Evolutionary conservation across 2,797 vertebrate genomes (phyloP).

Genomic region (Merluccius polli): DNA sequence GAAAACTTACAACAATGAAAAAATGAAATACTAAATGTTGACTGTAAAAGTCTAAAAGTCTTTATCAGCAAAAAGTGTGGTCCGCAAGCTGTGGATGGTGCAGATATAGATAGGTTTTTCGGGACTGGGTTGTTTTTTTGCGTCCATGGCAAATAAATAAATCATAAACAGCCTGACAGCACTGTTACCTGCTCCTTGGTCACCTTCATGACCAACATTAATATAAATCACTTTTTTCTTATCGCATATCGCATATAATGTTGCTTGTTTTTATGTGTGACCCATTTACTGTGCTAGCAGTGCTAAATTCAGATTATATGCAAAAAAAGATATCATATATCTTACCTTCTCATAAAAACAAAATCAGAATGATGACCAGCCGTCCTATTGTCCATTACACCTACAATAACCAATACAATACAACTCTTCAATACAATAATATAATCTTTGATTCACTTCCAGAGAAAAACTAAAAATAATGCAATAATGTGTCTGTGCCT

Average conservation of each 20-base stretch:
- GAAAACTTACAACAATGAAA: background rate
- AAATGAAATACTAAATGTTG: background rate
- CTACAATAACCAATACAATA: background rate
- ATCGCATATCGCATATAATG: background rate
- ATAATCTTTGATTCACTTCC: background rate
- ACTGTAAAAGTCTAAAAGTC: background rate
- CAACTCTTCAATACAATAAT: background rate
- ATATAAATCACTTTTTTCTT: background rate
- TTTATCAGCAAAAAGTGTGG: background rate
- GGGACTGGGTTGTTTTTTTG: background rate
- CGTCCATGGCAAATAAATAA: background rate
- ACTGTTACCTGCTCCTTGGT: background rate
- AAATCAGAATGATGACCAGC: background rate
- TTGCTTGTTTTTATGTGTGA: background rate
- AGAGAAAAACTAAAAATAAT: background rate
- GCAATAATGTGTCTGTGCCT: background rate
- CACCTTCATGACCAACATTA: background rate
- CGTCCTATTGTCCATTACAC: background rate
- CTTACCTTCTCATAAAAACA: background rate
- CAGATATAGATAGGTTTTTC: background rate
- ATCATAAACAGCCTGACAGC: background rate
- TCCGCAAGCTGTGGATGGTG: background rate
- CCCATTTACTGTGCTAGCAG: background rate
- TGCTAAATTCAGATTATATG: background rate
- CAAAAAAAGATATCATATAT: background rate